A percentile compares a stretch with the other conserved stretches of the same genome.
phyloP scores from a whole-genome alignment of 2,113 vertebrate species.

The Dicentrarchus labrax region DNA sequence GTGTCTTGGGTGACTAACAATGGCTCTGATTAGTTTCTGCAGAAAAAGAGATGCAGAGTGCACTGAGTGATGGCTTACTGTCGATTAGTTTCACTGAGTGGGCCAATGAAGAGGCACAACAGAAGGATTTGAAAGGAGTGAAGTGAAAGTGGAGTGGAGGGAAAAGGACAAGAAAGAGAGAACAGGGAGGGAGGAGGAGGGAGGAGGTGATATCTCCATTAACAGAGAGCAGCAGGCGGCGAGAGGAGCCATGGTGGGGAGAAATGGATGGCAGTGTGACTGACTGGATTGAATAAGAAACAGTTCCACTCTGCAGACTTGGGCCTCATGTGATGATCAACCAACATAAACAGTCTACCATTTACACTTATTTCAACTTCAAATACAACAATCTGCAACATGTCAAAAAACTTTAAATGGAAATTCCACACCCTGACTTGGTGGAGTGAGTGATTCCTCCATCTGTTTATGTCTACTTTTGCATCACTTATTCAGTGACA shows the following conservation, averaged over 20 bases:
- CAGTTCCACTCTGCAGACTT: constrained; percentile 44
- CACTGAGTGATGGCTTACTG: constrained; percentile 49
- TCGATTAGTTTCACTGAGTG: constrained; percentile 66
- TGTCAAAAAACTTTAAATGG: constrained; percentile 26
- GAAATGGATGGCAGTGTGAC: constrained; percentile 64
- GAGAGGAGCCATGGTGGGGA: constrained; percentile 38
- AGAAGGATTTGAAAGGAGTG: constrained; percentile 59
- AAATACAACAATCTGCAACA: constrained; percentile 43
- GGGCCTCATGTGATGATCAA: constrained; percentile 37
- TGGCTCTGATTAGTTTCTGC: constrained; percentile 54
- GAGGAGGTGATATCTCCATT: constrained; percentile 75
- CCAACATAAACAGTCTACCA: constrained; percentile 23
- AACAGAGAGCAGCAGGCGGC: constrained; percentile 67
- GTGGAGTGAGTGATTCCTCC: constrained; percentile 32
- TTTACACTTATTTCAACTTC: constrained; percentile 56
- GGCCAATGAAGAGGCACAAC: constrained; percentile 62
- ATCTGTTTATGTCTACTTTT: constrained; percentile 30
- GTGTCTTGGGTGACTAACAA: constrained; percentile 46
- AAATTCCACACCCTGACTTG: constrained; percentile 35
- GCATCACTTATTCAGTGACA: neutral
- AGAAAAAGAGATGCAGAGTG: constrained; percentile 38
- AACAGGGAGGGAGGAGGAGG: constrained; percentile 27
- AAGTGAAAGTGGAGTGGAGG: constrained; percentile 61
- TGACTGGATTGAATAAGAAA: constrained; percentile 68
- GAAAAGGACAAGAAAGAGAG: constrained; percentile 60